These are phyloP conservation scores for Sebastes trivittatus DNA, from an alignment of 2,797 vertebrate genomes.

Conservation along the genomic window DNA sequence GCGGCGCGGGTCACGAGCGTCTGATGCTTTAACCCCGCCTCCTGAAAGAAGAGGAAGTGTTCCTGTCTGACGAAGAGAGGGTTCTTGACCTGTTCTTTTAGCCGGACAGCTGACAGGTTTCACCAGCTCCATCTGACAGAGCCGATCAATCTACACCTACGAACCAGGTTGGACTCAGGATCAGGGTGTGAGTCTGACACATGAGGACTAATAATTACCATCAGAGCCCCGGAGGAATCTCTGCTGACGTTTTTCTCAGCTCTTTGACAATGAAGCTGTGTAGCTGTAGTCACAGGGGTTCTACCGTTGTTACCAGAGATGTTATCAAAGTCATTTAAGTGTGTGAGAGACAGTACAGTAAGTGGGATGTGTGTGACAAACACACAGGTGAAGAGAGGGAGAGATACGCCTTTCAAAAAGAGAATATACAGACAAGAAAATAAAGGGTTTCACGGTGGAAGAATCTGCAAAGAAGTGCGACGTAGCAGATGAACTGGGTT, in stretches of 20 bases:
- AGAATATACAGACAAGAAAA: conserved; percentile 3
- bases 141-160: not conserved
- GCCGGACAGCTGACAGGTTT: not conserved
- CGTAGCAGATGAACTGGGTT: not conserved
- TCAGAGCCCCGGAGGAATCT: not conserved
- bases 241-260: not conserved
- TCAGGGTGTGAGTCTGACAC: conserved; percentile 14
- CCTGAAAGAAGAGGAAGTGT: not conserved
- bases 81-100: not conserved
- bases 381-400: not conserved
- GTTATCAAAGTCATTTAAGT: conserved; percentile 29
- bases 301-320: conserved; percentile 7
- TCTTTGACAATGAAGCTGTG: not conserved
- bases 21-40: not conserved
- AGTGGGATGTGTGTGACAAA: conserved; percentile 26
- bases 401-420: not conserved
- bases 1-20: not conserved
- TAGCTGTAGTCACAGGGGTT: not conserved
- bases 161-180: not conserved
- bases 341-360: not conserved
- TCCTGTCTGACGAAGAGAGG: not conserved
- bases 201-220: conserved; percentile 15
- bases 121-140: not conserved
- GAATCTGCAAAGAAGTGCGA: not conserved
- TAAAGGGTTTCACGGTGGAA: not conserved